phyloP scores from a whole-genome alignment of 35 echinoderm and acorn worm genomes.

The Amphiura filiformis region DNA sequence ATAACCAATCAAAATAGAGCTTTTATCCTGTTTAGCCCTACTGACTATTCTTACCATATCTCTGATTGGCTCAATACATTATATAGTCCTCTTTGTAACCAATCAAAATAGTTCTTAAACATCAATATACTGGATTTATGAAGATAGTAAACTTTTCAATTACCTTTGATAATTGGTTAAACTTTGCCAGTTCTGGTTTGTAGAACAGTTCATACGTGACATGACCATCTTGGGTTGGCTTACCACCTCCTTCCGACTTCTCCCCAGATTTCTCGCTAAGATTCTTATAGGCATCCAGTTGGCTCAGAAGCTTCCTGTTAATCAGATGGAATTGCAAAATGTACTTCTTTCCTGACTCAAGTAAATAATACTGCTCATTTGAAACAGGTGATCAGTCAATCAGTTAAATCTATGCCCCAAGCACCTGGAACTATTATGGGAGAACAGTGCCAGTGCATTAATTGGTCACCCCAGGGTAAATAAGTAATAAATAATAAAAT shows the following conservation, averaged over 20 bases:
- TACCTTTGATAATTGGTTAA: conserved; percentile 95
- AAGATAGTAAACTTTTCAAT: too few relatives aligned
- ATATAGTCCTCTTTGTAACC: too few relatives aligned
- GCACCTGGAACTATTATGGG: too few relatives aligned
- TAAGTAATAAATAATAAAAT: too few relatives aligned
- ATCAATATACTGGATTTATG: too few relatives aligned
- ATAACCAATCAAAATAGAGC: too few relatives aligned
- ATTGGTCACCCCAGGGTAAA: too few relatives aligned
- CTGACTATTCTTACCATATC: too few relatives aligned
- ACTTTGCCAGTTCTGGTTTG: conserved; percentile 76
- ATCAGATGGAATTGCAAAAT: not conserved
- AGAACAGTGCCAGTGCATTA: too few relatives aligned
- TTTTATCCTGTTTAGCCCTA: too few relatives aligned
- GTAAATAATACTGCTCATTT: not conserved
- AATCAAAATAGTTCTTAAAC: too few relatives aligned
- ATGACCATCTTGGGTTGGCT: conserved; percentile 52
- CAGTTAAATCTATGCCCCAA: not conserved
- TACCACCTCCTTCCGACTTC: conserved; percentile 19
- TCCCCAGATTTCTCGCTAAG: conserved; percentile 9
- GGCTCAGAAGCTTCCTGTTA: conserved; percentile 89
- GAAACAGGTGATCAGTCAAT: not conserved
- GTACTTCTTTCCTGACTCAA: not conserved
- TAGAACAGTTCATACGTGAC: conserved; percentile 91
- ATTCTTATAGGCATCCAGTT: conserved; percentile 93
- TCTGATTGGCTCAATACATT: too few relatives aligned